Percentiles rank a stretch among this genome's conserved stretches.
Evolutionary conservation across 23 tunicate genomes (phyloP).

Genomic region (Halocynthia roretzi): DNA sequence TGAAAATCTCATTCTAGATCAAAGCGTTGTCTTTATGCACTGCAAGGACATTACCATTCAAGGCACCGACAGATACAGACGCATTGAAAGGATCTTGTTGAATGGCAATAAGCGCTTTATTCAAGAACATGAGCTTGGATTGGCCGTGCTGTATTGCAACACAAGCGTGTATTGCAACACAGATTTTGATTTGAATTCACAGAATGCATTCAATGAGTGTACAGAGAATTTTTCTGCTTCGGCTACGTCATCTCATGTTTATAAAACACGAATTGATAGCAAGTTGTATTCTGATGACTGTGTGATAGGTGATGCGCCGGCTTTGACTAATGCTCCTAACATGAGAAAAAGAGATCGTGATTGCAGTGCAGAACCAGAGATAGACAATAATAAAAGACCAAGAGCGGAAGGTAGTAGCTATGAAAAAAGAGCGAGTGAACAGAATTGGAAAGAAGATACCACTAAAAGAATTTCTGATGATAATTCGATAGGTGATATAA

Average conservation of each 20-base stretch:
- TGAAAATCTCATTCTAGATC: neutral
- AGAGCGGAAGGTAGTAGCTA: neutral
- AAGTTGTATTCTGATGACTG: no score
- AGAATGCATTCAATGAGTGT: constrained; percentile 32
- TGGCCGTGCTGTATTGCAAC: constrained; percentile 55
- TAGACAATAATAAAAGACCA: neutral
- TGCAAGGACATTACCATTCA: neutral
- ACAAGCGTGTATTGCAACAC: constrained; percentile 63
- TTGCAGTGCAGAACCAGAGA: neutral
- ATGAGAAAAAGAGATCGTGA: no score
- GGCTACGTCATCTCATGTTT: no score
- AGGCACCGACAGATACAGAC: neutral
- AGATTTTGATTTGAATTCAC: constrained; percentile 31
- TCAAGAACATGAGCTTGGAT: constrained; percentile 65
- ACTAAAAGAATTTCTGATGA: neutral
- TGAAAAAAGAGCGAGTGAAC: neutral
- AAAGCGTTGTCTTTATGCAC: neutral
- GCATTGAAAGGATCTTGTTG: constrained; percentile 12
- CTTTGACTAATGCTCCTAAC: no score
- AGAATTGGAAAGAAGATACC: neutral
- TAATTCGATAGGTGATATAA: neutral
- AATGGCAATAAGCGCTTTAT: constrained; percentile 26
- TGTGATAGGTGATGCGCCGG: no score
- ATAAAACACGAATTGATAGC: no score
- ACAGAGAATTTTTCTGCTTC: no score